These are phyloP conservation scores for Drosophila pachea DNA, from an alignment of 1,140 invertebrate genomes.

Conservation along the genomic window DNA sequence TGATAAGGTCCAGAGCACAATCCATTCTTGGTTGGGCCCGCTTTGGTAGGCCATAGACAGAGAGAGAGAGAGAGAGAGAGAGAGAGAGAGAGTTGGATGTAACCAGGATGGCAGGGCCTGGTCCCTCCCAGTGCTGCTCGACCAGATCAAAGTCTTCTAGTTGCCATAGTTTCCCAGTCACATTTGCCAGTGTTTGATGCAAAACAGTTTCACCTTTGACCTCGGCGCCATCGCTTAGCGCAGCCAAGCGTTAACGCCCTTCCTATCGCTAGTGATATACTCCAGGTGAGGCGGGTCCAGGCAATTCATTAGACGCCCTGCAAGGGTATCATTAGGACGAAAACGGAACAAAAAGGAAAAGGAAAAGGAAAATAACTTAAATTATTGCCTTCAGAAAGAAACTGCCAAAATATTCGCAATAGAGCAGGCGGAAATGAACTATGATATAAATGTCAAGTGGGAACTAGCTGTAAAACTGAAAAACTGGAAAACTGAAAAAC, in stretches of 20 bases:
- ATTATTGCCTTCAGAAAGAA: constrained; percentile 37
- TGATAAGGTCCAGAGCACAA: too few species aligned
- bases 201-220: neutral
- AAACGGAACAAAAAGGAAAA: too few species aligned
- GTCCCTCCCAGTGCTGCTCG: too few species aligned
- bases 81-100: too few species aligned
- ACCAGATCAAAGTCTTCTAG: too few species aligned
- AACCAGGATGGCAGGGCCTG: too few species aligned
- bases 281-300: neutral
- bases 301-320: constrained; percentile 7
- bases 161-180: too few species aligned
- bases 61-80: too few species aligned
- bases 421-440: constrained; percentile 35
- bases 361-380: neutral
- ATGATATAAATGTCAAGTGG: constrained; percentile 25
- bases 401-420: constrained; percentile 64
- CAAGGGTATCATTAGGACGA: constrained; percentile 17
- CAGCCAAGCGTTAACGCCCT: neutral
- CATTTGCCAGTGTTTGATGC: too few species aligned
- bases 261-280: neutral
- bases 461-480: neutral
- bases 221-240: neutral
- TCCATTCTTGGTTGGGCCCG: too few species aligned
- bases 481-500: constrained; percentile 9
- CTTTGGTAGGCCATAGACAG: too few species aligned